Base-by-base conservation (phyloP, 2,797 vertebrate genomes). In the Malacoraja senta region DNA sequence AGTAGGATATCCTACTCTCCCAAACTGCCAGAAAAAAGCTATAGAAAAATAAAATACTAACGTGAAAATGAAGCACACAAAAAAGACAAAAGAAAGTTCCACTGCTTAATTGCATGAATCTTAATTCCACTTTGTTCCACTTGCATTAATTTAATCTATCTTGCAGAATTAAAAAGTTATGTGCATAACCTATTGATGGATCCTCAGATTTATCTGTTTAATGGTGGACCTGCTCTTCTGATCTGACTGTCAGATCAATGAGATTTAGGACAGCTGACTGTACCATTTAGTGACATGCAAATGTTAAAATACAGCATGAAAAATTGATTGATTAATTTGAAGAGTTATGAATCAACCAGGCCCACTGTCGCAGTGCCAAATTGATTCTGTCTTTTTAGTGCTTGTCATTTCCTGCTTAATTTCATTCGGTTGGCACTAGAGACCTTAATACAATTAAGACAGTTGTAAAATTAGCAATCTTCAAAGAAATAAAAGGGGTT, bases 261-360 rank as follows among this genome's bases (percentile, higher is more conserved):
- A 88, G n/a, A 88, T 88, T 88, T 88, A 88, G 63, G 19, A 68
- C 84, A 88, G 84, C 84, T 88, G 84, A 88, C 84, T 68, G 63
- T 3, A 35, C 63, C 8, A 88, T 88, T 35, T 68, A n/a, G 58
- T 63, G 83, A 86, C 26, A 86, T 86, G 29, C 58, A 88, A 68
- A 88, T 68, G 61, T 68, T 68, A 88, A 88, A 88, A 88, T 88
- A n/a, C n/a, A 68, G 84, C 65, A 88, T 21, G 63, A 88, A 88
- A 68, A 88, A 68, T 88, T 88, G 84, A 88, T 88, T 88, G 84
- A 88, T 88, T 88, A 88, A 88, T 88, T 88, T 88, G 63, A 88
- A 88, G 84, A 88, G 63, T 86, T 86, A 61, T 86, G 83, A 86
- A 86, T 86, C 83, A 86, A 86, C 29, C 29, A 86, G 13, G n/a